phyloP scores from a whole-genome alignment of 1,140 invertebrate genomes.

The Papilio aristodemus region DNA sequence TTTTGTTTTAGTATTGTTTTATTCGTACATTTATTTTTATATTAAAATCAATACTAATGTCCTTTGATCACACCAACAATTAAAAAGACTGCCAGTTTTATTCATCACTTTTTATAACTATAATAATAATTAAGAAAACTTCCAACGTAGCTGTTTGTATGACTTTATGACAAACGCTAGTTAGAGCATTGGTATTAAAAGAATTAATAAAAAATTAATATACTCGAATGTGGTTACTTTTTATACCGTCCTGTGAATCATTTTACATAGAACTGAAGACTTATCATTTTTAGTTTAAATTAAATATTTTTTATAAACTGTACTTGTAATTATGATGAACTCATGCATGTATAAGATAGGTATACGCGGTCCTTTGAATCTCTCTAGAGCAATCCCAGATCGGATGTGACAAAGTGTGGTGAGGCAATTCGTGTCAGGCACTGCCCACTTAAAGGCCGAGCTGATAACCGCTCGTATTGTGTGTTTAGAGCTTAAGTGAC shows the following conservation, averaged over 20 bases:
- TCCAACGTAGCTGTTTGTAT: not conserved
- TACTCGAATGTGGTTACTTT: conserved; percentile 10
- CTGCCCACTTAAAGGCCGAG: conserved; percentile 37
- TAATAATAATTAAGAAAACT: too few species aligned
- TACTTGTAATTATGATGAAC: conserved; percentile 5
- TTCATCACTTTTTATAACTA: too few species aligned
- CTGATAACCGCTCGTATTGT: conserved; percentile 41
- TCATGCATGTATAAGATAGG: not conserved
- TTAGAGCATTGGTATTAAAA: not conserved
- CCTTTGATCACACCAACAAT: too few species aligned
- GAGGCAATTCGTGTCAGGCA: conserved; percentile 28
- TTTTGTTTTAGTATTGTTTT: too few species aligned
- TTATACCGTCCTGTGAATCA: not conserved
- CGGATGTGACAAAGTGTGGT: conserved; percentile 5
- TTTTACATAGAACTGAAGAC: not conserved
- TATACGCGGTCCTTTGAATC: not conserved
- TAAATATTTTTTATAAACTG: not conserved
- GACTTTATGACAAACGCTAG: too few species aligned
- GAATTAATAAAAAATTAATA: not conserved
- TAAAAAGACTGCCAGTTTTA: too few species aligned
- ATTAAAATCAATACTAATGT: too few species aligned
- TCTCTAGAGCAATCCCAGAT: not conserved
- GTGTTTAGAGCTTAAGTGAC: conserved; percentile 59
- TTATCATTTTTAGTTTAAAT: conserved; percentile 22
- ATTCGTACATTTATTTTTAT: too few species aligned